These are phyloP conservation scores for Drosophila affinis DNA, from an alignment of 2,888 invertebrate genomes.

Conservation along the genomic window DNA sequence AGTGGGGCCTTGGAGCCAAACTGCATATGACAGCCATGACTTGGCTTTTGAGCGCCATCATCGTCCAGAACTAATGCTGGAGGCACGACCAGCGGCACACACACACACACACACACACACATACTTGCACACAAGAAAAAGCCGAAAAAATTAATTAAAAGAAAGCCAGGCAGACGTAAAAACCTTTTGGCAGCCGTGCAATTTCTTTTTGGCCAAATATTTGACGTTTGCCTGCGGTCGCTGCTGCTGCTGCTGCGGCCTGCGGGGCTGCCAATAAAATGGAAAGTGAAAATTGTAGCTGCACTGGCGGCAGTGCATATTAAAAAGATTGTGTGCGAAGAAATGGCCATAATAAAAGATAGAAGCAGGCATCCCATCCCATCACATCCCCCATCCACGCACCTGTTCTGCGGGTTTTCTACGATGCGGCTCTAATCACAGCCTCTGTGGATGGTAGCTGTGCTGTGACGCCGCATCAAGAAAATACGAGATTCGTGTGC, in stretches of 20 bases:
- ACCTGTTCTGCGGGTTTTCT: slow-evolving; percentile 76
- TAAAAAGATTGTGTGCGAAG: slow-evolving; percentile 58
- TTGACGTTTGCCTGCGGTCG: slow-evolving; percentile 56
- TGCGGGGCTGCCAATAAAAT: slow-evolving; percentile 70
- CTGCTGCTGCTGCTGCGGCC: slow-evolving; percentile 32
- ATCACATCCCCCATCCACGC: slow-evolving; percentile 35
- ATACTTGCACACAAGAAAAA: slow-evolving; percentile 14
- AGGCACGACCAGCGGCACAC: slow-evolving; percentile 36
- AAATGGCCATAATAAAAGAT: slow-evolving; percentile 68
- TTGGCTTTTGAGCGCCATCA: slow-evolving; percentile 44
- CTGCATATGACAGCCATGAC: slow-evolving; percentile 76
- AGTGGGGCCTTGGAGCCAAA: slow-evolving; percentile 41
- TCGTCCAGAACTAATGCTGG: slow-evolving; percentile 73
- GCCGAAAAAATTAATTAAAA: slow-evolving; percentile 70
- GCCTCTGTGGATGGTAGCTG: slow-evolving; percentile 6
- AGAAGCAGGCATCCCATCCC: slow-evolving; percentile 49
- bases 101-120: slow-evolving; percentile 6
- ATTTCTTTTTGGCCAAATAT: slow-evolving; percentile 77
- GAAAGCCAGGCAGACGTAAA: slow-evolving; percentile 62
- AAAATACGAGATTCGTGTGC: not conserved
- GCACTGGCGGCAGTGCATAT: slow-evolving; percentile 72
- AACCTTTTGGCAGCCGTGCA: slow-evolving; percentile 75
- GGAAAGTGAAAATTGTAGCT: slow-evolving; percentile 77
- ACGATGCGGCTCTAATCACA: slow-evolving; percentile 58
- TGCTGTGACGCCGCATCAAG: slow-evolving; percentile 1